phyloP scores from a whole-genome alignment of 1,140 invertebrate species.

The Polypedilum pembai region DNA sequence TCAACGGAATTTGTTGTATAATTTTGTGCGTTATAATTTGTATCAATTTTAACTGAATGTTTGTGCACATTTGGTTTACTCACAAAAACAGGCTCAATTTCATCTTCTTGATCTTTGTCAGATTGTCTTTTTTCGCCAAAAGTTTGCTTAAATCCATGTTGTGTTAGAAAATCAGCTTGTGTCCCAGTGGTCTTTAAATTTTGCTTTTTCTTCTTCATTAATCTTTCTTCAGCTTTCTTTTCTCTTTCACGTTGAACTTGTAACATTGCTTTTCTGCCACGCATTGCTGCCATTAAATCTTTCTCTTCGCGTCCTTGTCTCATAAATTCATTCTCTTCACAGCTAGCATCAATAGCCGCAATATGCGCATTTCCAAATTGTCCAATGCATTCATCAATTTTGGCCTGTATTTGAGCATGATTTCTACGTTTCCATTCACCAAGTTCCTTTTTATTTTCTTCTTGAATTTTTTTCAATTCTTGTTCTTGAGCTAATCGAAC shows the following conservation, averaged over 20 bases:
- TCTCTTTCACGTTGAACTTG: constrained; percentile 3
- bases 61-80: neutral
- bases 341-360: neutral
- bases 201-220: constrained; percentile 9
- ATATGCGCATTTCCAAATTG: neutral
- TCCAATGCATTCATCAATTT: neutral
- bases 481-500: neutral
- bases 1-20: neutral
- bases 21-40: neutral
- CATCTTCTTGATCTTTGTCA: neutral
- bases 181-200: neutral
- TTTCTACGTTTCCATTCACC: neutral
- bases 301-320: neutral
- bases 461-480: neutral
- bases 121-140: neutral
- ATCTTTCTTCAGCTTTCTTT: neutral
- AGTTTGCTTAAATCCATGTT: neutral
- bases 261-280: neutral
- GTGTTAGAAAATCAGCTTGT: neutral
- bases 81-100: neutral
- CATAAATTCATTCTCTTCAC: constrained; percentile 4
- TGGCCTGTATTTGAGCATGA: neutral
- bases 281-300: neutral
- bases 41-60: neutral
- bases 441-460: neutral